A percentile compares a stretch with the other conserved stretches of the same genome.
phyloP scores from a whole-genome alignment of 2,888 invertebrate genomes.

The Sinopyrophorus schimmeli region DNA sequence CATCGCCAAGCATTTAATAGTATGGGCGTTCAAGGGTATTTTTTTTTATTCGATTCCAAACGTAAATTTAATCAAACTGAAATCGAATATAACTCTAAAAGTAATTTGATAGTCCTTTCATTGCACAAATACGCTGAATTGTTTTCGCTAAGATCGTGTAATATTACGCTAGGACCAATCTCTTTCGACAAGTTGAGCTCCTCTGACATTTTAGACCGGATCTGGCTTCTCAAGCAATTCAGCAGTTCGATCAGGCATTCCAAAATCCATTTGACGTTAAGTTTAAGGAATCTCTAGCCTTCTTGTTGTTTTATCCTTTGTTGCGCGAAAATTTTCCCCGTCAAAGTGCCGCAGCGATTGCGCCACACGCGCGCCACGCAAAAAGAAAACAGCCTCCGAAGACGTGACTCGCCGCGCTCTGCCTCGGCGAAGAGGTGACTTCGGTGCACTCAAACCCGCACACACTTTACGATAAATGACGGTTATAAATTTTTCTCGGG shows the following conservation, averaged over 20 bases:
- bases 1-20: too few species aligned
- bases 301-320: conserved; percentile 16
- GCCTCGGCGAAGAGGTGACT: conserved; percentile 15
- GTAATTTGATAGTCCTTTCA: conserved; percentile 11
- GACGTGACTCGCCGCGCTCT: conserved; percentile 8
- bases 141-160: conserved; percentile 23
- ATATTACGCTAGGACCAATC: conserved; percentile 20
- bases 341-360: conserved; percentile 20
- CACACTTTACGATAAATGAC: conserved; percentile 21
- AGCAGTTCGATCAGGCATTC: conserved; percentile 24
- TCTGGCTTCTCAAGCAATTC: conserved; percentile 24
- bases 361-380: too few species aligned
- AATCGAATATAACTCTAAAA: conserved; percentile 12
- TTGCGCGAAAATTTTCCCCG: conserved; percentile 19
- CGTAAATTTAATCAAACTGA: conserved; percentile 18
- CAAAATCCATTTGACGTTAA: conserved; percentile 28
- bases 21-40: too few species aligned
- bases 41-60: too few species aligned
- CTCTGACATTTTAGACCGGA: conserved; percentile 30
- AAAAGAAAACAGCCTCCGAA: conserved; percentile 14
- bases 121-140: conserved; percentile 19
- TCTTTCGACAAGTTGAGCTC: conserved; percentile 26
- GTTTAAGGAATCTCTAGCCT: conserved; percentile 13
- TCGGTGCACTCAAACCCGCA: conserved; percentile 9
- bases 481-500: conserved; percentile 20